phyloP scores from a whole-genome alignment of 2,113 vertebrate genomes.

The Myxocyprinus asiaticus region DNA sequence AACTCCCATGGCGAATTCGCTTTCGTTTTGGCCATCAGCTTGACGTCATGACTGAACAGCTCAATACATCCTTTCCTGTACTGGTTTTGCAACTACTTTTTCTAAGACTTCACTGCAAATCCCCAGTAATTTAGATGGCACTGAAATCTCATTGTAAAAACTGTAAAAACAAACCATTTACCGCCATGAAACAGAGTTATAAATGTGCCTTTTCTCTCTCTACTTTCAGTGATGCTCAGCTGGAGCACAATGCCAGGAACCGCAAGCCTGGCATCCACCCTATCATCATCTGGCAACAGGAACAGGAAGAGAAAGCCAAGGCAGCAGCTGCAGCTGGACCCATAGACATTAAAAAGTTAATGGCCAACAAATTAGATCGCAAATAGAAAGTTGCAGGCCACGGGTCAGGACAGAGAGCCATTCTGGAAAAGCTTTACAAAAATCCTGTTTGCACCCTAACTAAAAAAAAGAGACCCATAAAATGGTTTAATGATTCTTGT shows the following conservation, averaged over 20 bases:
- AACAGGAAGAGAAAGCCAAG: constrained; percentile 85
- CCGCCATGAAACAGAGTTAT: not conserved
- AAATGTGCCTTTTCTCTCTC: not conserved
- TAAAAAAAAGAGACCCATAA: not conserved
- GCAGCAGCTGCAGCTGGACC: constrained; percentile 76
- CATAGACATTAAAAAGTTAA: constrained; percentile 88
- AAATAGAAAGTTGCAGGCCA: constrained; percentile 58
- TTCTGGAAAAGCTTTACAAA: not conserved
- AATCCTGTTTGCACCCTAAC: not conserved
- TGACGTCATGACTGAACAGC: too few species aligned
- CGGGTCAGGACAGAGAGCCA: not conserved
- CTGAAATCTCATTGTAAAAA: not conserved
- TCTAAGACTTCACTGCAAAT: too few species aligned
- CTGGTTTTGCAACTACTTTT: too few species aligned
- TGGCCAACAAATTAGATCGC: constrained; percentile 97
- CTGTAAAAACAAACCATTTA: not conserved
- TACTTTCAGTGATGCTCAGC: constrained; percentile 67
- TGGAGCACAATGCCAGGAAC: constrained; percentile 80
- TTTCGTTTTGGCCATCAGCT: too few species aligned
- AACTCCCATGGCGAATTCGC: too few species aligned
- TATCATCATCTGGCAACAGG: constrained; percentile 84
- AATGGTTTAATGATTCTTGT: not conserved
- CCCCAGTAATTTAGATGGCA: too few species aligned
- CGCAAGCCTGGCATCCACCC: constrained; percentile 84
- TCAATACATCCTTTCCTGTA: too few species aligned